Conservation (phyloP, 2,888 invertebrate genomes). For the Spisula subtruncata region DNA sequence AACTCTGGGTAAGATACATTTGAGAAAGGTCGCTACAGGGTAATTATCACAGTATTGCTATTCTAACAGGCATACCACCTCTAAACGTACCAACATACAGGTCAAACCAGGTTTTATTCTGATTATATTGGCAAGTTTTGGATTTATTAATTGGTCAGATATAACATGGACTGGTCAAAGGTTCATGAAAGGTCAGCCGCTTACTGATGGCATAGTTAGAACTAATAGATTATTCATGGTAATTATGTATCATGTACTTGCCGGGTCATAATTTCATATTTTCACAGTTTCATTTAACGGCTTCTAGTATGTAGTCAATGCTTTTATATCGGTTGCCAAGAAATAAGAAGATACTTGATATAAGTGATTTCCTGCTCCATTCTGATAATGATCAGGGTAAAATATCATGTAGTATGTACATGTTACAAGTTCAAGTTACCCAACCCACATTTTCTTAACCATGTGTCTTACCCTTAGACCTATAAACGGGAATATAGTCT, state of each 20-base stretch:
- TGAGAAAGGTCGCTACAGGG: background rate
- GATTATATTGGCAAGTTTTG: slow-evolving; percentile 71
- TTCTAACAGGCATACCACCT: slow-evolving; percentile 42
- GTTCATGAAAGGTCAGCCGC: slow-evolving; percentile 67
- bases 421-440: too few relatives aligned
- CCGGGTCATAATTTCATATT: background rate
- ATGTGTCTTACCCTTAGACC: too few relatives aligned
- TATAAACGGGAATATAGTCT: too few relatives aligned
- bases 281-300: background rate
- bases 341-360: too few relatives aligned
- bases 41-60: slow-evolving; percentile 47
- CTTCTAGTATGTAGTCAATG: background rate
- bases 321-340: background rate
- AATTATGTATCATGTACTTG: slow-evolving; percentile 18
- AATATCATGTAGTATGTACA: too few relatives aligned
- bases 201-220: slow-evolving; percentile 9
- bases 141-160: slow-evolving; percentile 73
- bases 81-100: slow-evolving; percentile 40
- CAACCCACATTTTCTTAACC: too few relatives aligned
- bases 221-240: slow-evolving; percentile 46
- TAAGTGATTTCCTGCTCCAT: too few relatives aligned
- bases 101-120: slow-evolving; percentile 56
- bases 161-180: slow-evolving; percentile 70
- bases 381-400: too few relatives aligned
- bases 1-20: background rate